These are phyloP conservation scores for Miniopterus natalensis DNA, from an alignment of 2,113 vertebrate genomes.

Conservation along the genomic window DNA sequence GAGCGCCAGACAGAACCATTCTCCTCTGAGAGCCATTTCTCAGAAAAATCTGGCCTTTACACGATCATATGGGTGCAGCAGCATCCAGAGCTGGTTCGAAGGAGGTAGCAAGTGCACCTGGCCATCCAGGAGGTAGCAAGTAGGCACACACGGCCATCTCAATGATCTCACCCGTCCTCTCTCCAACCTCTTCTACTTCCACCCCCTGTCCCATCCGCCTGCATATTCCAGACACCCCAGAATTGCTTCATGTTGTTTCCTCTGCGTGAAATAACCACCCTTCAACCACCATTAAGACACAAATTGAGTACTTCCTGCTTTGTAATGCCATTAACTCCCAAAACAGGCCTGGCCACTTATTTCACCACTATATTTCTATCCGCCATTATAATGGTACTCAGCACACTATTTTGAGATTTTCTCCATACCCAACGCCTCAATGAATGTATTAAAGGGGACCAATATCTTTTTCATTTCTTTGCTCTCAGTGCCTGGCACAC, in stretches of 20 bases:
- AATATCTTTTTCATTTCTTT: background rate
- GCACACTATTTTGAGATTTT: background rate
- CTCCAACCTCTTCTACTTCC: background rate
- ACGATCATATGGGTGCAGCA: background rate
- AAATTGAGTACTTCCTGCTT: background rate
- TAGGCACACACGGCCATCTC: too few species aligned
- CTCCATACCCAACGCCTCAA: background rate
- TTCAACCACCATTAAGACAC: background rate
- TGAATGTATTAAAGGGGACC: background rate
- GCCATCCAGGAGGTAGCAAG: too few species aligned
- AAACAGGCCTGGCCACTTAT: background rate
- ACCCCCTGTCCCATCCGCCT: background rate
- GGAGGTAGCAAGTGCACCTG: fast-evolving
- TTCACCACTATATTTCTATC: background rate
- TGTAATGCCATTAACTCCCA: background rate
- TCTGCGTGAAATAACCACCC: background rate
- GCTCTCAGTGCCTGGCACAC: background rate
- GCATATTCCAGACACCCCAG: background rate
- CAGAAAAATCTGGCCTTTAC: background rate
- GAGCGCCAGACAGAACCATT: background rate
- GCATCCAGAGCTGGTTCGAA: background rate
- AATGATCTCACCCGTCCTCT: too few species aligned
- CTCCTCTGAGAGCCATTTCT: background rate
- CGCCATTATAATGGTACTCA: background rate
- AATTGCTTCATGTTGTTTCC: background rate